Evolutionary conservation across 2,113 vertebrate species (phyloP).

Genomic region (Melanocharis versteri): DNA sequence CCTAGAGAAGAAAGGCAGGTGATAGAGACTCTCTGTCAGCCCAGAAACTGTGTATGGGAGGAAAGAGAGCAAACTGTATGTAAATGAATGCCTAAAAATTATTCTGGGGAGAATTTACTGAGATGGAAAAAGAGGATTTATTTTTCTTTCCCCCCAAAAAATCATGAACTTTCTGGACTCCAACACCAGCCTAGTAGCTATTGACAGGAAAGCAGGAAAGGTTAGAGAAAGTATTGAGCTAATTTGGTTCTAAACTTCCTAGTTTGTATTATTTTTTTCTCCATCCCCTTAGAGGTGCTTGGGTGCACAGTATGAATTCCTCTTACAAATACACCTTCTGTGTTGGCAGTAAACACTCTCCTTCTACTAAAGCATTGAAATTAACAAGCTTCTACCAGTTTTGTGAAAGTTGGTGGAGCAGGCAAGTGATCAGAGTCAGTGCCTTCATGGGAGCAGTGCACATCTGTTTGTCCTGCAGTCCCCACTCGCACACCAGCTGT

Average conservation of each 20-base stretch:
- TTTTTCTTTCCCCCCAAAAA: not conserved
- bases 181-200: not conserved
- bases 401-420: not conserved
- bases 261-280: not conserved
- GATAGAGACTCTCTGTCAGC: not conserved
- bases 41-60: not conserved
- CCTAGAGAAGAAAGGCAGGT: not conserved
- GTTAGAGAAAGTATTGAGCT: not conserved
- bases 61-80: not conserved
- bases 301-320: not conserved
- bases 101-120: not conserved
- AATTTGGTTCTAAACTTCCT: not conserved
- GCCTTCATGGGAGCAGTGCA: not conserved
- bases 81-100: not conserved
- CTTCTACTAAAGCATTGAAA: not conserved
- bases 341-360: not conserved
- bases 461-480: not conserved
- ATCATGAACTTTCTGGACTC: not conserved
- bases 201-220: not conserved
- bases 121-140: not conserved
- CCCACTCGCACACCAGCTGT: accelerated
- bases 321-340: not conserved
- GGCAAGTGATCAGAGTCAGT: accelerated
- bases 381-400: not conserved
- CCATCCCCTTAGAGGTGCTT: not conserved